phyloP scores from a whole-genome alignment of 2,113 vertebrate genomes.

The Nicator chloris region DNA sequence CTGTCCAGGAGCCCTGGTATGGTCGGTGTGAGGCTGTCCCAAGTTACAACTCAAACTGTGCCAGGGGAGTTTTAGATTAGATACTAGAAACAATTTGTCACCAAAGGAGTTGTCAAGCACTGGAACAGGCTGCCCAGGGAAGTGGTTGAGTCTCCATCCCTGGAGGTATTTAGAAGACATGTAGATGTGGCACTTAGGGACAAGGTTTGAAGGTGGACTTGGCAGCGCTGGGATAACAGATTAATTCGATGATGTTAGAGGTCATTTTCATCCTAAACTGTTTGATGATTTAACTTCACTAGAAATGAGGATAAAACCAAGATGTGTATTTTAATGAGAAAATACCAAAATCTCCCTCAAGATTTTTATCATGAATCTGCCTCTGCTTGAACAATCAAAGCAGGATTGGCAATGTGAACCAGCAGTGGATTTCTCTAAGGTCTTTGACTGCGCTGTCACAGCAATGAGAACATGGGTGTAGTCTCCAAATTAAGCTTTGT shows the following conservation, averaged over 20 bases:
- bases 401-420: neutral
- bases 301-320: neutral
- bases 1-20: neutral
- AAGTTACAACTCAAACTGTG: neutral
- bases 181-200: neutral
- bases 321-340: neutral
- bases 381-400: neutral
- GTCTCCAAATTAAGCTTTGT: neutral
- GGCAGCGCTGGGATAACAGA: neutral
- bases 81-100: neutral
- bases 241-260: neutral
- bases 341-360: neutral
- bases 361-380: neutral
- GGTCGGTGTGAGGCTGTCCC: neutral
- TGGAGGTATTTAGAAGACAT: neutral
- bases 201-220: neutral
- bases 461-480: neutral
- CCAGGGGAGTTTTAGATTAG: neutral
- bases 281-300: neutral
- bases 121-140: neutral
- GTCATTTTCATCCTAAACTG: neutral
- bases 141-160: neutral
- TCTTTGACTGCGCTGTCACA: neutral
- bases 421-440: neutral
- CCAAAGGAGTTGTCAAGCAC: neutral